phyloP scores from a whole-genome alignment of 2,888 invertebrate genomes.

The Cephus rjabovi region DNA sequence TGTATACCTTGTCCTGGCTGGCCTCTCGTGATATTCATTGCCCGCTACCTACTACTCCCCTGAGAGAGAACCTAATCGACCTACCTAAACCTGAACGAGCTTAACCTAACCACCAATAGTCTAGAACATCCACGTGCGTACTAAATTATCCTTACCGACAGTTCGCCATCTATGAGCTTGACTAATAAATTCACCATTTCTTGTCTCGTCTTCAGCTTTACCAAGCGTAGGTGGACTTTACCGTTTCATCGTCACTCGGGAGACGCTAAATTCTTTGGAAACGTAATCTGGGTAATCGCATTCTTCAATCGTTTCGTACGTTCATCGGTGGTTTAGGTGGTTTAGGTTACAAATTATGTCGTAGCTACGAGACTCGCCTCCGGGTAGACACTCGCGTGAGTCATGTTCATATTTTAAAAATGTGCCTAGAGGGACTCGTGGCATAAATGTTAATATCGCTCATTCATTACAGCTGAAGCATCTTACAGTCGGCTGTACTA shows the following conservation, averaged over 20 bases:
- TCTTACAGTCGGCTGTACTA: neutral
- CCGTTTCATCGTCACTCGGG: neutral
- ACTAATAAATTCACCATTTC: neutral
- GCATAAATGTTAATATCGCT: constrained; percentile 9
- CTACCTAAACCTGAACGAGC: neutral
- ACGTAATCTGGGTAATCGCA: neutral
- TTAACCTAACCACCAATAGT: neutral
- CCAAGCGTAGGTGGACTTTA: neutral
- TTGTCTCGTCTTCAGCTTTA: neutral
- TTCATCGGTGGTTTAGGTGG: neutral
- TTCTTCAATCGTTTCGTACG: neutral
- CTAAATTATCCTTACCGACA: neutral
- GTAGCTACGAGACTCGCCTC: neutral
- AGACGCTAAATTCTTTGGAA: neutral
- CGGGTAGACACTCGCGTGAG: neutral
- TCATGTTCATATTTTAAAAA: constrained; percentile 5
- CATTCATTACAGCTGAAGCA: constrained; percentile 1
- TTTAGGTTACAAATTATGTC: neutral
- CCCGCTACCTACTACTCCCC: neutral
- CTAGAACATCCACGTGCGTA: neutral
- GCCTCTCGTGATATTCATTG: neutral
- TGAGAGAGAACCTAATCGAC: neutral
- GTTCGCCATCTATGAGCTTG: neutral
- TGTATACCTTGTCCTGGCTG: neutral
- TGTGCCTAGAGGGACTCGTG: neutral